phyloP scores from a whole-genome alignment of 2,888 invertebrate genomes.

The Tetragonula carbonaria region DNA sequence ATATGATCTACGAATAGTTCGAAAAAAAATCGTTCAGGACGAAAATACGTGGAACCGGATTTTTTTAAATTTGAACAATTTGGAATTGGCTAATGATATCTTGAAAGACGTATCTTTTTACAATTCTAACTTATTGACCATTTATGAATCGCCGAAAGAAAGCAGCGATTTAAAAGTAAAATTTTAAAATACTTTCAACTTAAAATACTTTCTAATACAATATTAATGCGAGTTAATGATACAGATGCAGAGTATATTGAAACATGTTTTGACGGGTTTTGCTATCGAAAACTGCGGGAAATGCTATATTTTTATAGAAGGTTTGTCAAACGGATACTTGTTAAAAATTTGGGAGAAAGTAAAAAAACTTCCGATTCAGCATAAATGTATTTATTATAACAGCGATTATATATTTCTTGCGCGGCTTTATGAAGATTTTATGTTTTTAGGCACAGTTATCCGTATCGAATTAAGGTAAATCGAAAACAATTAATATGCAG shows the following conservation, averaged over 20 bases:
- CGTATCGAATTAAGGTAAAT: slow-evolving; percentile 43
- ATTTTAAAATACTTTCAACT: background rate
- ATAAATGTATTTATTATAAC: slow-evolving; percentile 42
- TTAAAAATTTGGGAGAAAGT: slow-evolving; percentile 43
- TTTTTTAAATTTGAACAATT: slow-evolving; percentile 37
- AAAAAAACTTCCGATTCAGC: background rate
- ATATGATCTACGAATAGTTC: slow-evolving; percentile 21
- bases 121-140: slow-evolving; percentile 29
- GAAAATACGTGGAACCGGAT: slow-evolving; percentile 42
- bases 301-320: slow-evolving; percentile 54
- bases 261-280: slow-evolving; percentile 49
- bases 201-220: no score
- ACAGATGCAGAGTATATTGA: slow-evolving; percentile 1
- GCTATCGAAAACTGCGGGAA: slow-evolving; percentile 32
- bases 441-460: slow-evolving; percentile 29
- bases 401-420: slow-evolving; percentile 40
- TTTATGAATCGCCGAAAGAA: background rate
- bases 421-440: slow-evolving; percentile 46
- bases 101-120: slow-evolving; percentile 23
- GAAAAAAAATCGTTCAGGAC: slow-evolving; percentile 3
- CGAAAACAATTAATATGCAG: background rate
- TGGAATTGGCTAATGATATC: slow-evolving; percentile 20
- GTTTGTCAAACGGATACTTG: slow-evolving; percentile 45
- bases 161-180: slow-evolving; percentile 18
- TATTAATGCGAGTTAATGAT: background rate